Evolutionary conservation across 2,888 invertebrate species (phyloP), one percentile per base, ranked within the genome.

Genomic region (Plemyria rubiginata): DNA sequence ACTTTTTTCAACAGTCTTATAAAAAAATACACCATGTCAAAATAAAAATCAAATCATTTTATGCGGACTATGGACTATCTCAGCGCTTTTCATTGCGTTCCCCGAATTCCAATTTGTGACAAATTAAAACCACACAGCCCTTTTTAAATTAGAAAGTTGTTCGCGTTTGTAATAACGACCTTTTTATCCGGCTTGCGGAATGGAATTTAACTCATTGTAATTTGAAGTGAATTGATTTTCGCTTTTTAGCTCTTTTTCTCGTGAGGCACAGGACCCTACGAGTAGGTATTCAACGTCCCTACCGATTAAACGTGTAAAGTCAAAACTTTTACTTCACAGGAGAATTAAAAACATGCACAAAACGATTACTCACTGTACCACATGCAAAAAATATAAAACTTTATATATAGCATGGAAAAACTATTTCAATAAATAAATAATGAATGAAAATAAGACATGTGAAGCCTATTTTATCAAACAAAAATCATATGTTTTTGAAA

Each of bases 101-200:
- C 66, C 62, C n/a, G 57, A 62, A 63, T 62, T 60, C 54, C 62
- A 66, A 62, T 66, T 52, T 63, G 59, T 60, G 54, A 63, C 62
- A 66, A 63, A 63, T 66, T 66, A 66, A 66, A 66, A 66, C 57
- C 57, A 60, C 57, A 62, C 66, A 66, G 51, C 51, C 66, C 60
- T 57, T 63, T 63, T 63, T 54, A 60, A 63, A 66, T 63, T 66
- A 55, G 54, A 60, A 66, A 66, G 40, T 60, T 57, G 49, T 32
- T 59, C 56, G 54, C 54, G 53, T 38, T 43, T 57, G 55, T 60
- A 36, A 15, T 46, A 28, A 52, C 46, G 54, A 64, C 60, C 55
- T 65, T 61, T 61, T 51, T 48, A 41, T 11, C 11, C 45, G 22
- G 51, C 40, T 56, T 55, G 2, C 11, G 9, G 49, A 56, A 49